A percentile compares a stretch with the other conserved stretches of the same genome.
These are phyloP conservation scores for Eupeodes luniger DNA, from an alignment of 2,888 invertebrate species.

Conservation along the genomic window DNA sequence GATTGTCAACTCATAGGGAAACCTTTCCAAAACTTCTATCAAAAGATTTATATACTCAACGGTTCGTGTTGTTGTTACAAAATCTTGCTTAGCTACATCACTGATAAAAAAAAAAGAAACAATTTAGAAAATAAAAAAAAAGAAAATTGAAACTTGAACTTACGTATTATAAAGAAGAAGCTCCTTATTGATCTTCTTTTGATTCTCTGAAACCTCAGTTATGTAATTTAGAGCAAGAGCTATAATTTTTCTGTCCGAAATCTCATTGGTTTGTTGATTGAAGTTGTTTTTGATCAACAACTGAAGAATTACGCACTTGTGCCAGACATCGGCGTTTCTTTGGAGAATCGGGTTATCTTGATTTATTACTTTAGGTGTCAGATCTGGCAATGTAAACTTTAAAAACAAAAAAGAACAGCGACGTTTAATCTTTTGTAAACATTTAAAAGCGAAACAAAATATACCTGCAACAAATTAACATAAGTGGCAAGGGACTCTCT, in stretches of 20 bases:
- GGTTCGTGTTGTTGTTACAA: constrained; percentile 78
- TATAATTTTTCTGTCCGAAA: constrained; percentile 81
- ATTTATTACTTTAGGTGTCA: constrained; percentile 79
- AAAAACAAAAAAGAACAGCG: constrained; percentile 8
- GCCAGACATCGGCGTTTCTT: constrained; percentile 79
- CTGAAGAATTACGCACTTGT: constrained; percentile 80
- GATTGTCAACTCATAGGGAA: constrained; percentile 80
- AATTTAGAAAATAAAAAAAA: neutral
- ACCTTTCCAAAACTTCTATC: constrained; percentile 79
- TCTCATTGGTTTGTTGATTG: constrained; percentile 79
- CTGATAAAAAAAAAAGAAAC: constrained; percentile 72
- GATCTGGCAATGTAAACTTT: constrained; percentile 80
- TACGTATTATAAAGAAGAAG: constrained; percentile 85
- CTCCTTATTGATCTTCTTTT: constrained; percentile 80
- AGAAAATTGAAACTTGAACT: constrained; percentile 53
- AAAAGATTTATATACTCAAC: constrained; percentile 82
- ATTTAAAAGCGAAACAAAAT: neutral
- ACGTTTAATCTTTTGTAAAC: neutral
- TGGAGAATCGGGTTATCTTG: constrained; percentile 79
- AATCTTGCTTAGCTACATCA: constrained; percentile 79
- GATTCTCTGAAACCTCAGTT: constrained; percentile 81
- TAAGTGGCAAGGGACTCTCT: constrained; percentile 78
- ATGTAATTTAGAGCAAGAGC: constrained; percentile 79
- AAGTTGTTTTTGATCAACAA: constrained; percentile 82
- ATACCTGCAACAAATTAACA: constrained; percentile 80